phyloP scores from a whole-genome alignment of 2,888 invertebrate genomes.

The Cyrtodaria siliqua region DNA sequence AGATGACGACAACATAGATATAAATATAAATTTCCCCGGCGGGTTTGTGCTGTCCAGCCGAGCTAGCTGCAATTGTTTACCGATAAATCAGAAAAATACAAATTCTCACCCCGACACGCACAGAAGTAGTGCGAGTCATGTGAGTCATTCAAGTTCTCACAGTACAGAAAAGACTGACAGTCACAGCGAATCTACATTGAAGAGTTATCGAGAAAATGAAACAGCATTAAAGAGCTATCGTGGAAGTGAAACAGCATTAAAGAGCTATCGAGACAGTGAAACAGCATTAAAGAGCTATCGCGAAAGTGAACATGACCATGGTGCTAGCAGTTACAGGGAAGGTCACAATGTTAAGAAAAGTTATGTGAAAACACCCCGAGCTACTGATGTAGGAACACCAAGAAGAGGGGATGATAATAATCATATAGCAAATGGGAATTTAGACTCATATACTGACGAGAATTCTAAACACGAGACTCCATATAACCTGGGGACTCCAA shows the following conservation, averaged over 20 bases:
- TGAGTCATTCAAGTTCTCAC: slow-evolving; percentile 24
- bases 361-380: slow-evolving; percentile 28
- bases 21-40: slow-evolving; percentile 74
- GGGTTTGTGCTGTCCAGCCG: slow-evolving; percentile 57
- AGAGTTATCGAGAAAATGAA: no score
- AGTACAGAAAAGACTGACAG: slow-evolving; percentile 29
- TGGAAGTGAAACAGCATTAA: slow-evolving; percentile 31
- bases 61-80: slow-evolving; percentile 37
- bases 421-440: slow-evolving; percentile 36
- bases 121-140: slow-evolving; percentile 22
- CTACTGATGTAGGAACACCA: slow-evolving; percentile 11
- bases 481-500: slow-evolving; percentile 28
- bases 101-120: slow-evolving; percentile 17
- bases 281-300: slow-evolving; percentile 32
- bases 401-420: slow-evolving; percentile 11
- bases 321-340: slow-evolving; percentile 9
- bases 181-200: no score
- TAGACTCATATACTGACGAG: slow-evolving; percentile 26
- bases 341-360: neutral
- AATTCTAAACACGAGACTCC: slow-evolving; percentile 14
- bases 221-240: no score
- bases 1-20: slow-evolving; percentile 60
- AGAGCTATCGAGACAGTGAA: slow-evolving; percentile 34
- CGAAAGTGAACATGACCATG: slow-evolving; percentile 9
- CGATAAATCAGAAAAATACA: slow-evolving; percentile 5